phyloP scores from a whole-genome alignment of 2,113 vertebrate species.

The Lepidothrix coronata region DNA sequence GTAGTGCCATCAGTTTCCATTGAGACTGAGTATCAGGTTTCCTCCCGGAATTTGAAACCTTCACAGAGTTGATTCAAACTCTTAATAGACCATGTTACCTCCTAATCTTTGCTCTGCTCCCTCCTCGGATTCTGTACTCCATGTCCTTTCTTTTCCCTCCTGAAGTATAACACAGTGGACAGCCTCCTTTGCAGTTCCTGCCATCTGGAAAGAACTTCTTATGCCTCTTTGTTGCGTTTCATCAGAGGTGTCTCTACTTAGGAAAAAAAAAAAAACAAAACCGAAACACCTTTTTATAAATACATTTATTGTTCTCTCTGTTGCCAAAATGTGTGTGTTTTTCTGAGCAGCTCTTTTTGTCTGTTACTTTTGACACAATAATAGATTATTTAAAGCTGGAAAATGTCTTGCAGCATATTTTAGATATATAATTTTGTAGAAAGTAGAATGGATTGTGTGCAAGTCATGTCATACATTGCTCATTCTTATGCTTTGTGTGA shows the following conservation, averaged over 20 bases:
- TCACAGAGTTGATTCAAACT: not conserved
- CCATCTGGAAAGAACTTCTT: not conserved
- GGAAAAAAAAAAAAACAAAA: not conserved
- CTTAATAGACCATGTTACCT: not conserved
- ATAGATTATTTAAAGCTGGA: not conserved
- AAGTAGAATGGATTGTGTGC: not conserved
- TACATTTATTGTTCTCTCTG: not conserved
- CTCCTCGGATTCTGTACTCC: not conserved
- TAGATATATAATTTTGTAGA: not conserved
- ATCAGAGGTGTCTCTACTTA: too few species aligned
- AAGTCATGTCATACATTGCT: not conserved
- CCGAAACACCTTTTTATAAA: not conserved
- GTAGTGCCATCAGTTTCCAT: not conserved
- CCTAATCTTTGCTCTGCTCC: not conserved
- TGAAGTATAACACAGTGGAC: not conserved
- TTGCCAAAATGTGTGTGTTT: not conserved
- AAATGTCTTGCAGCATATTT: not conserved
- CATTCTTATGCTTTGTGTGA: not conserved
- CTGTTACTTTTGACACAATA: not conserved
- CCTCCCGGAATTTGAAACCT: not conserved
- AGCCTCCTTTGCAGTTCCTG: not conserved
- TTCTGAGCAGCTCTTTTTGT: not conserved
- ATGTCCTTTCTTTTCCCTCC: not conserved
- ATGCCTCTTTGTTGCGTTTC: not conserved
- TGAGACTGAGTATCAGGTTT: rapidly evolving